phyloP scores from a whole-genome alignment of 1,140 invertebrate species.

The Ostrea denselamellosa region DNA sequence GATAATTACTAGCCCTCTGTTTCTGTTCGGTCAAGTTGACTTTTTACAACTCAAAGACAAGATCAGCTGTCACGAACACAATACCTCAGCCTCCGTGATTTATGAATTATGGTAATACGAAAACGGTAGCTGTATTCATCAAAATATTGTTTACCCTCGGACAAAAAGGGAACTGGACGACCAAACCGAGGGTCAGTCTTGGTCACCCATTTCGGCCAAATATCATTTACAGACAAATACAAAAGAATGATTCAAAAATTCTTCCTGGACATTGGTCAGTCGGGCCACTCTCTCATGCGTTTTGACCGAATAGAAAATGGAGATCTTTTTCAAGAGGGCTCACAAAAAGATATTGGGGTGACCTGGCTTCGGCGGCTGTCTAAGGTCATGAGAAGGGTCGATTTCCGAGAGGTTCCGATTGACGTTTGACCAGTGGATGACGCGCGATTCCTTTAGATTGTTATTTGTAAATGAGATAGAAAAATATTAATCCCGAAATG shows the following conservation, averaged over 20 bases:
- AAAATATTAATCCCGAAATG: conserved; percentile 22
- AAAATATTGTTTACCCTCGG: conserved; percentile 30
- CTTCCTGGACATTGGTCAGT: not conserved
- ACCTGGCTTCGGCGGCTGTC: not conserved
- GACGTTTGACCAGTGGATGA: conserved; percentile 40
- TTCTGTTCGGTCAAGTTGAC: conserved; percentile 35
- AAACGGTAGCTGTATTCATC: conserved; percentile 37
- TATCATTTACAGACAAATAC: conserved; percentile 36
- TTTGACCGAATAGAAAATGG: conserved; percentile 24
- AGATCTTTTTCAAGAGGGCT: conserved; percentile 27
- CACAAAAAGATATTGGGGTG: conserved; percentile 39
- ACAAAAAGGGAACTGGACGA: conserved; percentile 28
- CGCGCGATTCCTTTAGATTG: not conserved
- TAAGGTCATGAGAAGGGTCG: conserved; percentile 43
- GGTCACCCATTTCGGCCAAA: conserved; percentile 36
- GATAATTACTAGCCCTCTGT: conserved; percentile 6
- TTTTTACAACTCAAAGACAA: conserved; percentile 36
- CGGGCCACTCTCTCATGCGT: conserved; percentile 13
- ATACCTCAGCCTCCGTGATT: not conserved
- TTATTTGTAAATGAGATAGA: conserved; percentile 29
- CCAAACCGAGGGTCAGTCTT: not conserved
- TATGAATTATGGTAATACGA: conserved; percentile 40
- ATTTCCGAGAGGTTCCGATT: not conserved
- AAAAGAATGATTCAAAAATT: conserved; percentile 26
- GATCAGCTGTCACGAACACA: conserved; percentile 15